These are phyloP conservation scores for Troides helena DNA, from an alignment of 2,888 invertebrate species.

Conservation along the genomic window DNA sequence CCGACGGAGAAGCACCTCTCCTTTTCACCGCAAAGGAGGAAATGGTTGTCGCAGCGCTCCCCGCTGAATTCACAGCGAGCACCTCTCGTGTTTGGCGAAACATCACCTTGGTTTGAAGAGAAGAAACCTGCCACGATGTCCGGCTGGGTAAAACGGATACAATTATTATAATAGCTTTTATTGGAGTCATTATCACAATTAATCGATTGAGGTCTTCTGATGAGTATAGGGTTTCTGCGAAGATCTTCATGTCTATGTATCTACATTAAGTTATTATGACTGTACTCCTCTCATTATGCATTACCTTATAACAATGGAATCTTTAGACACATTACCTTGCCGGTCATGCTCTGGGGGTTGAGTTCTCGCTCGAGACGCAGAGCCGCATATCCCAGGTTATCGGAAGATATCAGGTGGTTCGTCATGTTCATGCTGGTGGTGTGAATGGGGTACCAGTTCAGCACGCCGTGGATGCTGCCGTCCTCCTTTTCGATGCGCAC, in stretches of 20 bases:
- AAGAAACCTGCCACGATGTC: slow-evolving; percentile 90
- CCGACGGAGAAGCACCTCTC: slow-evolving; percentile 87
- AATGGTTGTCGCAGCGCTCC: slow-evolving; percentile 83
- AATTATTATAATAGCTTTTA: background rate
- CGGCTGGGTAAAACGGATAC: slow-evolving; percentile 76
- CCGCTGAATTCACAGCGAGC: slow-evolving; percentile 88
- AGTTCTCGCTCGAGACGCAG: slow-evolving; percentile 84
- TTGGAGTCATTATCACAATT: background rate
- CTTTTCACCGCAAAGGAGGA: slow-evolving; percentile 81
- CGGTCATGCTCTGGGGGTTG: slow-evolving; percentile 77
- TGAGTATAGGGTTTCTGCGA: no score
- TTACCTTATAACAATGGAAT: no score
- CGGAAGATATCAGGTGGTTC: slow-evolving; percentile 88
- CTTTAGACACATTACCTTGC: no score
- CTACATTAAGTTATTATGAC: background rate
- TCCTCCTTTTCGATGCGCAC: slow-evolving; percentile 82
- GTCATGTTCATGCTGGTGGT: slow-evolving; percentile 93
- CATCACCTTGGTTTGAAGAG: slow-evolving; percentile 89
- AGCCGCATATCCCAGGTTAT: slow-evolving; percentile 91
- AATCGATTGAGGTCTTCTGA: no score
- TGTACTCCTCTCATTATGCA: background rate
- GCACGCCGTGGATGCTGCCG: slow-evolving; percentile 83
- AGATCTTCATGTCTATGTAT: background rate
- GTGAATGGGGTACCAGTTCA: slow-evolving; percentile 93
- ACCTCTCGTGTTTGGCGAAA: slow-evolving; percentile 88